Conservation (phyloP, 1,140 invertebrate species). For the Macrobrachium nipponense region DNA sequence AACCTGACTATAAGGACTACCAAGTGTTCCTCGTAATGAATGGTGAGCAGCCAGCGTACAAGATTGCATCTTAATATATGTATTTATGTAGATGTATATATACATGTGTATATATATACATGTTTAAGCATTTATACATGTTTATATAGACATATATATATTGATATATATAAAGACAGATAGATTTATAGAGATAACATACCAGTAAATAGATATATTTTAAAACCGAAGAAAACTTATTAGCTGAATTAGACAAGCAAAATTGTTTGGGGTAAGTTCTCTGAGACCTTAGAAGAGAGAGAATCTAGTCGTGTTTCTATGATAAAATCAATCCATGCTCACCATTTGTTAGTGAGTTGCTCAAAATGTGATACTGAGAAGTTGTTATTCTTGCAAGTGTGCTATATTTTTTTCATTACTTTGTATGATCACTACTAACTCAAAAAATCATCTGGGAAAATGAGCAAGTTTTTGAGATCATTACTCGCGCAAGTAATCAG, state of each 20-base stretch:
- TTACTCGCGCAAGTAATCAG: too few relatives aligned
- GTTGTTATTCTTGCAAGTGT: conserved; percentile 33
- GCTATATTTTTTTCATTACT: conserved; percentile 31
- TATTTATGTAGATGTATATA: conserved; percentile 3
- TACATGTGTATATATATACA: conserved; percentile 7
- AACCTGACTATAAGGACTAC: too few relatives aligned
- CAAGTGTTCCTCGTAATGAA: too few relatives aligned
- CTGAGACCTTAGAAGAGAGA: too few relatives aligned
- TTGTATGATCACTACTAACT: conserved; percentile 23
- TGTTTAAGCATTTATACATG: background rate
- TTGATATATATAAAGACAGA: background rate
- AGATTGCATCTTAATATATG: background rate
- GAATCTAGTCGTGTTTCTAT: too few relatives aligned
- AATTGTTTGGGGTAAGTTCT: too few relatives aligned
- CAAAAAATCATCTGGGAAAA: conserved; percentile 5
- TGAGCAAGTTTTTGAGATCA: background rate
- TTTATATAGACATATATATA: background rate
- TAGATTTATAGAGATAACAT: background rate
- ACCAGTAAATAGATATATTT: background rate
- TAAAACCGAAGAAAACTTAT: background rate
- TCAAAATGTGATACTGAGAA: conserved; percentile 28
- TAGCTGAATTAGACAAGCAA: too few relatives aligned
- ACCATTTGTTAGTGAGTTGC: conserved; percentile 22
- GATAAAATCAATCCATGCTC: background rate
- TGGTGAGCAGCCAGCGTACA: background rate